Evolutionary conservation across 2,113 vertebrate genomes (phyloP).

Genomic region (Tyrannus savana): DNA sequence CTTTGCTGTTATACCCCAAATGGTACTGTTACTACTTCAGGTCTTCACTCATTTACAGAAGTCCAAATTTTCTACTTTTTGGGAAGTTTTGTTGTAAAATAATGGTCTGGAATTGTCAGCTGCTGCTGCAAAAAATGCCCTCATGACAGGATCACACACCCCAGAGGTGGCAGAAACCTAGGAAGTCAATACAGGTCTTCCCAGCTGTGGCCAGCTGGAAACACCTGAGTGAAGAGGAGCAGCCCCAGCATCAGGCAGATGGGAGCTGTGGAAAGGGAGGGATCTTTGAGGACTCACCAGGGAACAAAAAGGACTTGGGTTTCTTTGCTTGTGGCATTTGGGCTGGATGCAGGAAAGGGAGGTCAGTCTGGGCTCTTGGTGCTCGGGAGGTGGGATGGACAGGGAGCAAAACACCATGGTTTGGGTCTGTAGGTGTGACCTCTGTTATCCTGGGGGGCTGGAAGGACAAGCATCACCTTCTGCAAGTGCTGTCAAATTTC

Average conservation of each 20-base stretch:
- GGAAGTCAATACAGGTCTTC: background rate
- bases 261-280: too few species aligned
- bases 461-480: background rate
- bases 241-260: background rate
- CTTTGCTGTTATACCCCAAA: background rate
- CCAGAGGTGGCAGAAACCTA: background rate
- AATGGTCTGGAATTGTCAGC: background rate
- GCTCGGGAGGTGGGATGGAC: background rate
- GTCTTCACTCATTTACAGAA: background rate
- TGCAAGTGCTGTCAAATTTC: background rate
- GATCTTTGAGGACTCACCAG: background rate
- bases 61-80: background rate
- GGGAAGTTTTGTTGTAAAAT: background rate
- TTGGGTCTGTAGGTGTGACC: background rate
- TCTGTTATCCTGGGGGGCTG: background rate
- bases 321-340: accelerated
- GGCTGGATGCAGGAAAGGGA: background rate
- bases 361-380: background rate
- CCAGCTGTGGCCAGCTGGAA: background rate
- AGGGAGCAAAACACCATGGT: accelerated
- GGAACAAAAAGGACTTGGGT: background rate
- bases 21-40: background rate
- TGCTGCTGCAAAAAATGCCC: background rate
- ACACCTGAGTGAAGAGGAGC: background rate
- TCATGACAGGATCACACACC: background rate